Evolutionary conservation across 2,888 invertebrate species (phyloP), one percentile per base, ranked within the genome.

Genomic region (Exephanes ischioxanthus): DNA sequence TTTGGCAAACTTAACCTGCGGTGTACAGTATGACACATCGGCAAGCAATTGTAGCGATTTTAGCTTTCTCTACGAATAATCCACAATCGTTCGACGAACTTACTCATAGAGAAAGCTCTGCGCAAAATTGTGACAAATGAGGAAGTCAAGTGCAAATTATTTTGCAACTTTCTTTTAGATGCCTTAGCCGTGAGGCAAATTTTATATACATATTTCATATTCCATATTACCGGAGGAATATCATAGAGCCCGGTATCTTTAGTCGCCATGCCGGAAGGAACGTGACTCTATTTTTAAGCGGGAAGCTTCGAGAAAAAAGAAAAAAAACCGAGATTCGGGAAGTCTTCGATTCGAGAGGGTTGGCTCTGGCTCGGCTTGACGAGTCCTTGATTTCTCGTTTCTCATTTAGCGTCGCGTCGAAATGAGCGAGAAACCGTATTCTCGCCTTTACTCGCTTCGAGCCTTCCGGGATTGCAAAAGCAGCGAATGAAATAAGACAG

Each of bases 391-490:
- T 82, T 86, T 75, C 75, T 83, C 68, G 80, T 63, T 85, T 83
- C 83, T 83, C 83, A 80, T 85, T 85, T 85, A 73, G 63, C 63
- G 71, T 55, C 68, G 51, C 67, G 80, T 73, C 77, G 68, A 77
- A 77, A 82, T 76, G 82, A 83, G 67, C 41, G 66, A 66, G 26
- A 79, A 66, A 72, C 51, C 58, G 45, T 72, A 68, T 53, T 90
- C 91, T 14, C 89, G 91, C 89, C 90, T 91, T 90, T 88, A 90
- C 89, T 90, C 89, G 88, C 55, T 11, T 19, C 30, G 48, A 33
- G 51, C 7, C 76, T 19, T 51, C 33, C 53, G 45, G n/a, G 11
- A 30, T 26, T 26, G 55, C 48, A 37, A 68, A 68, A 41, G 55
- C 41, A 78, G 78, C 22, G 66, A 86, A 80, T 26, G 66, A 68